Evolutionary conservation across 2,797 vertebrate species (phyloP), one percentile per base, ranked within the genome.

Genomic region (Margarornis squamiger): DNA sequence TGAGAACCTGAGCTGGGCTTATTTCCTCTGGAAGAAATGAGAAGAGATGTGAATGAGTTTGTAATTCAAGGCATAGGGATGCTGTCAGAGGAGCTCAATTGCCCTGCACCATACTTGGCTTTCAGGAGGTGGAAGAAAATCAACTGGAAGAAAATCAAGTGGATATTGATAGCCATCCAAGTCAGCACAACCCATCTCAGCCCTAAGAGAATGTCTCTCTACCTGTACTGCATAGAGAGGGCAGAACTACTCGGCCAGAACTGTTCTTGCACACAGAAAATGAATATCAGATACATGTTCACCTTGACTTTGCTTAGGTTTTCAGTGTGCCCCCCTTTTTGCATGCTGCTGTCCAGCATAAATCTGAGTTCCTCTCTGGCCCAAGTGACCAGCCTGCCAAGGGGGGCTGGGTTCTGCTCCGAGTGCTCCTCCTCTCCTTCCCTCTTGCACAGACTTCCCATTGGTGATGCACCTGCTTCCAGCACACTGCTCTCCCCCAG

Each of bases 1-100:
- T 97, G 4, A 98, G 93, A 23, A 99, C 97, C 55, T 97, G 96
- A 12, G 97, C 94, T 1, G 99, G 99, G 79, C 98, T 98, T 84
- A 98, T 94, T 72, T 97, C 96, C 77, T 98, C 98, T 98, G 98
- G 89, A 96, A 96, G 67, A 21, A 51, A 63, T 0, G 4, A 32
- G 7, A 36, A 30, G 29, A 63, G 43, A 5, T 4, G 9, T 2
- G 38, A 36, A 1, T 36, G 43, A 63, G 54, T 7, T 5, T 5
- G 32, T 10, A 18, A 71, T 19, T 63, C 43, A 16, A 39, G 55
- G 59, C 29, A 32, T 3, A 22, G 57, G 57, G 29, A 65, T 32
- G 17, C 51, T 61, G n/a, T 34, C 34, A 62, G 34, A 67, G 32
- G 45, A 71, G 32, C 2, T 1, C 7, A 41, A 19, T 1, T n/a